Evolutionary conservation across 2,888 invertebrate genomes (phyloP), one percentile per base, ranked within the genome.

Genomic region (Ecliptopera silaceata): DNA sequence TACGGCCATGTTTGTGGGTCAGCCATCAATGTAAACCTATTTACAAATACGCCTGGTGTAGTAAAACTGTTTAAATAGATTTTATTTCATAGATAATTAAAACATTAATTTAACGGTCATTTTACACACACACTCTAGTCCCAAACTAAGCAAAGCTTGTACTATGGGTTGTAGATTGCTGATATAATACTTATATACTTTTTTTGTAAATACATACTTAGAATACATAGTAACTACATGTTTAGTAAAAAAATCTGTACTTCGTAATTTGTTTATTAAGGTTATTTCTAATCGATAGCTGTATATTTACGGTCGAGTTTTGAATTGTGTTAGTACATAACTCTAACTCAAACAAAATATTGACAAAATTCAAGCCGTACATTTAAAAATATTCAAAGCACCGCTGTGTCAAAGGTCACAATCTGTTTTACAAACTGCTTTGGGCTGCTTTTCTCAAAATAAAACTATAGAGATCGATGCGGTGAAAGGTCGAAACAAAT

Each of bases 1-100:
- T 63, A 71, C 75, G 76, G 72, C 75, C 76, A 72, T 63, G 63
- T 65, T 77, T 62, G 70, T 83, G 69, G 82, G 82, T 81, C 80
- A 78, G 36, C 61, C 62, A 61, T 57, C 46, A 39, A 58, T 52
- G 44, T 56, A 61, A 64, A 58, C 58, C 46, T 52, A 46, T 62
- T 59, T 57, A 39, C 42, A 54, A 42, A 59, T 38, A 61, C 56
- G 63, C 61, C 64, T 61, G 63, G 47, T 11, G 18, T 39, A 32
- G 36, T 52, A 39, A 47, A 50, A 22, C 49, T 42, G 53, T 58
- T 58, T 11, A 53, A 46, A 59, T 54, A 54, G 46, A 50, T 44
- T 45, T 34, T 20, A 15, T 36, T 42, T 42, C 41, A 15, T 39
- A 10, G 15, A 10, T 43, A 41, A 34, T 32, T 53, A 46, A 41